Evolutionary conservation across 2,113 vertebrate genomes (phyloP), one percentile per base, ranked within the genome.

Genomic region (Gambusia holbrooki): DNA sequence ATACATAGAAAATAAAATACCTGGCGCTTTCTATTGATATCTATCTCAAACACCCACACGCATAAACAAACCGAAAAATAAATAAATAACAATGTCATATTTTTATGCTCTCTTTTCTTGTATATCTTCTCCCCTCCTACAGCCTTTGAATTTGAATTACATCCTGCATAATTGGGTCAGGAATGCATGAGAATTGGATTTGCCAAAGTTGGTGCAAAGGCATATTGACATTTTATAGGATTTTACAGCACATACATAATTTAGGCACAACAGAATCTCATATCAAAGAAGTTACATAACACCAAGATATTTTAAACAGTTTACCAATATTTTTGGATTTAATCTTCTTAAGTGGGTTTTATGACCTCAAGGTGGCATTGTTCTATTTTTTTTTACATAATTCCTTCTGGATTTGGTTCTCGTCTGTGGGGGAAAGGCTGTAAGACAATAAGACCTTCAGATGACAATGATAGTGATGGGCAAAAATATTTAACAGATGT

Each of bases 181-280:
- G 74, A 84, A 89, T 83, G 83, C 66, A 78, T 76, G 37, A 60
- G 74, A 84, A 90, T 85, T 82, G 64, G 42, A 83, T 68, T 90
- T 77, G 76, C 84, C 75, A 76, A 81, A n/a, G 19, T 79, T 77
- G 69, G 61, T 61, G 66, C 71, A 51, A 69, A 68, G 69, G 78
- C 84, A 63, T 72, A 72, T 80, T 84, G 87, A 80, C 81, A 65
- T 84, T 87, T 90, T 82, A 86, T 74, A 77, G 88, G 87, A 90
- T 90, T 90, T 89, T 77, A 88, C 84, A 69, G 48, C 72, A 73
- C 74, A 80, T 79, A 61, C 84, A 83, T 83, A 76, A 88, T 74
- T 74, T 73, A 45, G 61, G 30, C 25, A 81, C 72, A 80, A 78
- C 69, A 70, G 61, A 62, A 22, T 66, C 71, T 61, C 65, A 45